Evolutionary conservation across 1,140 invertebrate species (phyloP), one percentile per base, ranked within the genome.

Genomic region (Notospermus geniculatus): DNA sequence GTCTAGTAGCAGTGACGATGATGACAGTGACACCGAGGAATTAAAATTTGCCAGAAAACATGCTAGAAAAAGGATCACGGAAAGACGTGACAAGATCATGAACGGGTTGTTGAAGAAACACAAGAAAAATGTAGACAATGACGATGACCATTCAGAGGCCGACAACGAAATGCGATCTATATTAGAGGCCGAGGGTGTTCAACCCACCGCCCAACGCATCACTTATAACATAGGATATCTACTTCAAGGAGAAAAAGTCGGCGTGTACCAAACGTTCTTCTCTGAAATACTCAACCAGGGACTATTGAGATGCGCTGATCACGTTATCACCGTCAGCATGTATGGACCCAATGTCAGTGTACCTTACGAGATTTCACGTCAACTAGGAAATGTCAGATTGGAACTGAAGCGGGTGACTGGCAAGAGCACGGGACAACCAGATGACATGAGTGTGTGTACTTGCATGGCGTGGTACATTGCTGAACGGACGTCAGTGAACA

Each of bases 361-460:
- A 7, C n/a, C 46, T 5, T 50, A 23, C n/a, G 46, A 50, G n/a
- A 50, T 50, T 7, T 23, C 19, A 9, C 5, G n/a, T 7, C 46
- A 50, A n/a, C n/a, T 50, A n/a, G 46, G 5, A 4, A 50, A 50
- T 7, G 46, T 50, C 4, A 5, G 46, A 7, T 50, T 23, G 19
- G 46, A 50, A n/a, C 4, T 7, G n/a, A 50, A 50, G 4, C n/a
- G 25, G 25, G 46, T 50, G 5, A 50, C 46, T n/a, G 46, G 46
- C n/a, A 50, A 50, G 25, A 27, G 46, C 9, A 9, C 46, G 4
- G 46, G 46, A 5, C n/a, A 50, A 27, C 25, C 25, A 4, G 46
- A 50, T n/a, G 46, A 50, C n/a, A 50, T 50, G 4, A 50, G 46
- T n/a, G 46, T 50, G n/a, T 50, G 46, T n/a, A n/a, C n/a, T 5